Percentiles rank a stretch among this genome's conserved stretches.
These are phyloP conservation scores for Cossypha dichroa DNA, from an alignment of 2,797 vertebrate genomes.

Conservation along the genomic window DNA sequence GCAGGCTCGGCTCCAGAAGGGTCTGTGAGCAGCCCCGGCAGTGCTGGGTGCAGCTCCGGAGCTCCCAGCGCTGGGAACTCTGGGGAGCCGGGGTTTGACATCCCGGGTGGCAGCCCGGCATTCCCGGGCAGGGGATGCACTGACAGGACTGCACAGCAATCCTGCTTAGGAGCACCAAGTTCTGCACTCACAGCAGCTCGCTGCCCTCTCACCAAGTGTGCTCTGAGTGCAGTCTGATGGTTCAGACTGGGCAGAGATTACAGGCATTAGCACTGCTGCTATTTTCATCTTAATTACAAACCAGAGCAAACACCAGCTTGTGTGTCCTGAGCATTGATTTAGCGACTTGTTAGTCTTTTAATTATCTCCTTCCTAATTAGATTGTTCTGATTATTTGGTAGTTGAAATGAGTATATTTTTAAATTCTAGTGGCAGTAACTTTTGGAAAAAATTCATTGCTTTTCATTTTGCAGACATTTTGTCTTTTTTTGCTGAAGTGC, in stretches of 20 bases:
- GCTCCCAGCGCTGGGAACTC: neutral
- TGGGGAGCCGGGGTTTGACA: neutral
- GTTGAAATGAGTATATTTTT: constrained; percentile 59
- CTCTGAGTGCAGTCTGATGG: neutral
- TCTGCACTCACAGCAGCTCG: neutral
- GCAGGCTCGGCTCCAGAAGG: neutral
- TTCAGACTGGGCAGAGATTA: constrained; percentile 9
- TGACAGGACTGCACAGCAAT: too few relatives aligned
- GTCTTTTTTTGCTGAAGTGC: constrained; percentile 42
- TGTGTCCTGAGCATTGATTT: neutral
- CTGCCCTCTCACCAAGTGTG: neutral
- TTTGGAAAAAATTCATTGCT: constrained; percentile 49
- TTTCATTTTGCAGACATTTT: constrained; percentile 41
- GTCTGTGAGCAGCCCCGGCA: neutral
- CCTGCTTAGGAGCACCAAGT: neutral
- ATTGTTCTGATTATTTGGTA: constrained; percentile 50
- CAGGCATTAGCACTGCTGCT: neutral
- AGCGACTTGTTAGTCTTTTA: constrained; percentile 34
- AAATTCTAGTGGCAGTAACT: constrained; percentile 29
- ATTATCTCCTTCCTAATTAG: constrained; percentile 54
- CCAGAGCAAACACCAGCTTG: neutral
- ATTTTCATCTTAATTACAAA: constrained; percentile 24
- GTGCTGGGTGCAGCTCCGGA: neutral
- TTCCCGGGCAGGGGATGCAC: too few relatives aligned
- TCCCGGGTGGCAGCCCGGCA: too few relatives aligned